Evolutionary conservation across 2,797 vertebrate species (phyloP), one percentile per base, ranked within the genome.

Genomic region (Brachyrhaphis roseni): DNA sequence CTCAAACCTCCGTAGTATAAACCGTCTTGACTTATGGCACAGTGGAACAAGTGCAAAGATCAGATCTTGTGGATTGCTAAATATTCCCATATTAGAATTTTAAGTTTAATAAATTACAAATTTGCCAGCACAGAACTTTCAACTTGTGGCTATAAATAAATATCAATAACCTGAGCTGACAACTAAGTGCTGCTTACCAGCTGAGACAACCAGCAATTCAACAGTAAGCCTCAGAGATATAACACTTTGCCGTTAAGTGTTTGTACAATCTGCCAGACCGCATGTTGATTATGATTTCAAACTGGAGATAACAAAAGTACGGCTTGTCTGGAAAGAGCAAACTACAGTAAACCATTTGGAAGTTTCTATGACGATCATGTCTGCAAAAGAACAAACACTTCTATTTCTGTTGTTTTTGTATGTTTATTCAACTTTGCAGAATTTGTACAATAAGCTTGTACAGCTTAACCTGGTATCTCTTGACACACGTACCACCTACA

Each of bases 161-260:
- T 77, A 84, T 86, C 82, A 79, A 68, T 82, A 79, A 88, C 83
- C 87, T 85, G 83, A 94, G 92, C 82, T 92, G 83, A 93, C 86
- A 90, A 91, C 84, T 78, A 92, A 94, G 92, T 94, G 95, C 92
- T 94, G 94, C 93, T 93, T 92, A 94, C 89, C 85, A 91, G 92
- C 94, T 95, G 90, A 86, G 93, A 92, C 88, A 91, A 93, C 93
- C 93, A 95, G 94, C 94, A 95, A 92, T 78, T 85, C 81, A 84
- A 93, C 87, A 89, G 90, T 87, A 91, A 80, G 84, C 91, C 93
- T 94, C 93, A 94, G 93, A 87, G 91, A 94, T 94, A 78, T 74
- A 88, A 92, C 90, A 93, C 90, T 93, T 94, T 93, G 88, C 84
- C 92, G 86, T 92, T 88, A 94, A 91, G 91, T 94, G 92, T 93